These are phyloP conservation scores for Scolopax bukidnonensis DNA, from an alignment of 2,797 vertebrate genomes.

Conservation along the genomic window DNA sequence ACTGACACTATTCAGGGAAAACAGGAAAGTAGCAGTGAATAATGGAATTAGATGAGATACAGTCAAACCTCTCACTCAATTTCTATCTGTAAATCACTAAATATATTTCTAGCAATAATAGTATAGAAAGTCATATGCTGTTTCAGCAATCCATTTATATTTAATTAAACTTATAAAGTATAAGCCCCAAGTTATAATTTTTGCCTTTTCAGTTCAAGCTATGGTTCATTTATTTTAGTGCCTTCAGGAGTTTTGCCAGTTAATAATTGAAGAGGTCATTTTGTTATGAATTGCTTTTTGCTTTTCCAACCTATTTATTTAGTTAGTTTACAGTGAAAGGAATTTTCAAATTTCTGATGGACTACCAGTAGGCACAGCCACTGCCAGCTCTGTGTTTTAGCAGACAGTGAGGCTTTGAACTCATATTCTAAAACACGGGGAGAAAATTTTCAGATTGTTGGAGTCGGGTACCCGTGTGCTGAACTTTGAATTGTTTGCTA, in stretches of 20 bases:
- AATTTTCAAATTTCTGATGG: background rate
- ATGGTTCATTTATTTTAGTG: background rate
- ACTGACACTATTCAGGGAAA: background rate
- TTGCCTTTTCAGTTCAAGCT: slow-evolving; percentile 20
- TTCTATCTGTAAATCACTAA: slow-evolving; percentile 28
- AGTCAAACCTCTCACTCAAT: slow-evolving; percentile 4
- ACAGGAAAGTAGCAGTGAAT: slow-evolving; percentile 1
- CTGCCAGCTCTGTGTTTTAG: background rate
- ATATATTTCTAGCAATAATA: background rate
- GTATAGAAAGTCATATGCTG: background rate
- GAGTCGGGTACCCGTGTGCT: background rate
- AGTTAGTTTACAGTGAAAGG: background rate
- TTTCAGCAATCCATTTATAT: slow-evolving; percentile 11
- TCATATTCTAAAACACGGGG: background rate
- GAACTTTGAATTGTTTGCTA: background rate
- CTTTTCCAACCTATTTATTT: slow-evolving; percentile 7
- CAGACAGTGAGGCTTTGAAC: background rate
- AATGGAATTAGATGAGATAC: slow-evolving; percentile 1
- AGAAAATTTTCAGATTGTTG: background rate
- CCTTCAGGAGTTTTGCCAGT: slow-evolving; percentile 30
- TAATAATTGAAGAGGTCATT: slow-evolving; percentile 50
- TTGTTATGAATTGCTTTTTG: slow-evolving; percentile 3
- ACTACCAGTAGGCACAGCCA: background rate
- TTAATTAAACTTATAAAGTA: slow-evolving; percentile 43
- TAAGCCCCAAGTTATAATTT: slow-evolving; percentile 39